Percentiles rank a stretch among this genome's conserved stretches.
Evolutionary conservation across 2,888 invertebrate species (phyloP).

Genomic region (Corythucha ciliata): DNA sequence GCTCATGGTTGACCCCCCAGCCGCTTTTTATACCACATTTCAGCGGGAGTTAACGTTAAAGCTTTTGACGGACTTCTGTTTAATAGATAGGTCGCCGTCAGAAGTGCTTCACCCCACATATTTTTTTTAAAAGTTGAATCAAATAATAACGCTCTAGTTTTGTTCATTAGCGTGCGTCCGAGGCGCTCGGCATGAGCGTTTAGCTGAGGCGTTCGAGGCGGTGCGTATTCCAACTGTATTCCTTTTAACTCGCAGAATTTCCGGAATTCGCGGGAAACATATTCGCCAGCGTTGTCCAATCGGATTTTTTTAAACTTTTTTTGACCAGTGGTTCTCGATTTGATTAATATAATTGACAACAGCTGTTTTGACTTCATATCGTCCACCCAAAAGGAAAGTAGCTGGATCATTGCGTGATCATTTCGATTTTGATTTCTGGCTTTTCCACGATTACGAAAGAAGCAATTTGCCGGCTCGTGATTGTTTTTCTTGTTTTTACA

Average conservation of each 20-base stretch:
- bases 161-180: slow-evolving; percentile 9
- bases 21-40: slow-evolving; percentile 8
- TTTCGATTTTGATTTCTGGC: no score
- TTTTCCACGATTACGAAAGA: no score
- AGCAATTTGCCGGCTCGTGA: no score
- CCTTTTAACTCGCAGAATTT: slow-evolving; percentile 11
- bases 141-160: slow-evolving; percentile 3
- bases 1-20: no score
- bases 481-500: no score
- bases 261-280: slow-evolving; percentile 6
- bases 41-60: slow-evolving; percentile 6
- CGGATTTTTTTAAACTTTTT: slow-evolving; percentile 8
- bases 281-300: slow-evolving; percentile 3
- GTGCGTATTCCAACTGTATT: slow-evolving; percentile 13
- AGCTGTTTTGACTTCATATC: slow-evolving; percentile 6
- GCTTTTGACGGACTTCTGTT: slow-evolving; percentile 13
- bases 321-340: slow-evolving; percentile 15
- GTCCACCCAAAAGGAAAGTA: slow-evolving; percentile 1
- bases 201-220: slow-evolving; percentile 14
- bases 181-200: slow-evolving; percentile 16
- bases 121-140: not conserved
- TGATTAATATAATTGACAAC: slow-evolving; percentile 6
- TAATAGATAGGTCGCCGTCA: slow-evolving; percentile 31
- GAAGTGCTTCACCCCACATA: not conserved
- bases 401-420: no score